Conservation (phyloP, 2,888 invertebrate genomes). For the Alcis repandata region DNA sequence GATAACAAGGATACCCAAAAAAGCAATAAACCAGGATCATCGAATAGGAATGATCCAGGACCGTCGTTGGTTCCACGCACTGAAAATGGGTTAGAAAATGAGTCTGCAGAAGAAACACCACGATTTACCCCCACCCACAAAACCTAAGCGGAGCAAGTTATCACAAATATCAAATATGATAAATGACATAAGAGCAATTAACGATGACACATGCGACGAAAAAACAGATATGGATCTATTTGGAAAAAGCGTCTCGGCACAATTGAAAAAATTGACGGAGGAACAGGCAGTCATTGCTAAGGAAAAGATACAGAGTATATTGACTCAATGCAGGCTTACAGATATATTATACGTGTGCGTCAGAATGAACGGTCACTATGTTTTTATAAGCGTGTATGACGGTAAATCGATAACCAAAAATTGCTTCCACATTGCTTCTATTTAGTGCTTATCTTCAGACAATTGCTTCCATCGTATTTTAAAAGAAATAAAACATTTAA, state of each 20-base stretch:
- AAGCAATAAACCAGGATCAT: slow-evolving; percentile 39
- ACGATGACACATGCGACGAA: slow-evolving; percentile 4
- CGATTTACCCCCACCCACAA: slow-evolving; percentile 41
- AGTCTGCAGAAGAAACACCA: slow-evolving; percentile 37
- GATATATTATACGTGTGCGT: too few relatives aligned
- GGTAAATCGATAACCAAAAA: too few relatives aligned
- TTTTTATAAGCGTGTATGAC: too few relatives aligned
- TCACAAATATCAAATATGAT: slow-evolving; percentile 43
- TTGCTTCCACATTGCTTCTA: too few relatives aligned
- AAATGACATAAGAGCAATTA: slow-evolving; percentile 40
- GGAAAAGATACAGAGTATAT: slow-evolving; percentile 46
- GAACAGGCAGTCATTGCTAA: slow-evolving; percentile 47
- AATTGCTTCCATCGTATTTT: too few relatives aligned
- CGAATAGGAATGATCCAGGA: slow-evolving; percentile 43
- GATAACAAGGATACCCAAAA: slow-evolving; percentile 38
- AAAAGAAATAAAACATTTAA: too few relatives aligned
- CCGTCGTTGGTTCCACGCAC: slow-evolving; percentile 40
- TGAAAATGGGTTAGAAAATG: slow-evolving; percentile 43
- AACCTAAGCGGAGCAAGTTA: slow-evolving; percentile 44
- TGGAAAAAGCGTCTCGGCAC: slow-evolving; percentile 43
- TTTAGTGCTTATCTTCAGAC: too few relatives aligned
- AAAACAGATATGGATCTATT: slow-evolving; percentile 24
- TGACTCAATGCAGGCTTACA: slow-evolving; percentile 43
- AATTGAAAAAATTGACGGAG: slow-evolving; percentile 44
- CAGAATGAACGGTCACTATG: too few relatives aligned